These are phyloP conservation scores for Ernsta delagoae DNA, from an alignment of 2,888 invertebrate species.

Conservation along the genomic window DNA sequence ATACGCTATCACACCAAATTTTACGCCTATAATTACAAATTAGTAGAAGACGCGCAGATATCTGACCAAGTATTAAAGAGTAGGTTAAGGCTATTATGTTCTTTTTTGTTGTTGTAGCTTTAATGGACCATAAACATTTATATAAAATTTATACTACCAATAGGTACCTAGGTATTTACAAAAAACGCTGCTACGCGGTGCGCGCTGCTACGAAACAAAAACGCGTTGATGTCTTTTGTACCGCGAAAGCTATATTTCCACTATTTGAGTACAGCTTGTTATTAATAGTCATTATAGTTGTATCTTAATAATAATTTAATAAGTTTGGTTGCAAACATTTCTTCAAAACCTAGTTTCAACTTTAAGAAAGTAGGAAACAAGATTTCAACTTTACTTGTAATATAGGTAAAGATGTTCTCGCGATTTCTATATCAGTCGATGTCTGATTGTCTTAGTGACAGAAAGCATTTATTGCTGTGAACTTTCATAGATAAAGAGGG, in stretches of 20 bases:
- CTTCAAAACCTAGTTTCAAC: conserved; percentile 1
- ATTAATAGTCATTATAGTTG: background rate
- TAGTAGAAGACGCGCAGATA: conserved; percentile 50
- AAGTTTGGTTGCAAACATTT: background rate
- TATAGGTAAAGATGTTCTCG: conserved; percentile 31
- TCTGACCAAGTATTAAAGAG: conserved; percentile 50
- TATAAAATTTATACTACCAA: background rate
- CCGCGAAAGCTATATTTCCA: background rate
- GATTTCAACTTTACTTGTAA: conserved; percentile 1
- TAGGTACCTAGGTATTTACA: background rate
- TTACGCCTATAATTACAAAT: conserved; percentile 72
- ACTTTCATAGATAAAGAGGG: conserved; percentile 51
- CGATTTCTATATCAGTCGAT: conserved; percentile 34
- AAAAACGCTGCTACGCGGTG: conserved; percentile 14
- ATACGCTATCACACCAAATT: conserved; percentile 65
- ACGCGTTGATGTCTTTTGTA: conserved; percentile 73
- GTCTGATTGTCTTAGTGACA: conserved; percentile 39
- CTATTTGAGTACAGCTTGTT: background rate
- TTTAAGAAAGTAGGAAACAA: conserved; percentile 1
- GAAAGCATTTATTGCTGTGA: conserved; percentile 42
- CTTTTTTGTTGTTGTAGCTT: conserved; percentile 34
- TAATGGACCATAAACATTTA: conserved; percentile 31
- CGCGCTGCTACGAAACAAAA: background rate
- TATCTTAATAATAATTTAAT: background rate
- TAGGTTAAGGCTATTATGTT: conserved; percentile 51